Percentiles rank a stretch among this genome's conserved stretches.
Evolutionary conservation across 2,888 invertebrate species (phyloP).

Genomic region (Dolichopus griseipennis): DNA sequence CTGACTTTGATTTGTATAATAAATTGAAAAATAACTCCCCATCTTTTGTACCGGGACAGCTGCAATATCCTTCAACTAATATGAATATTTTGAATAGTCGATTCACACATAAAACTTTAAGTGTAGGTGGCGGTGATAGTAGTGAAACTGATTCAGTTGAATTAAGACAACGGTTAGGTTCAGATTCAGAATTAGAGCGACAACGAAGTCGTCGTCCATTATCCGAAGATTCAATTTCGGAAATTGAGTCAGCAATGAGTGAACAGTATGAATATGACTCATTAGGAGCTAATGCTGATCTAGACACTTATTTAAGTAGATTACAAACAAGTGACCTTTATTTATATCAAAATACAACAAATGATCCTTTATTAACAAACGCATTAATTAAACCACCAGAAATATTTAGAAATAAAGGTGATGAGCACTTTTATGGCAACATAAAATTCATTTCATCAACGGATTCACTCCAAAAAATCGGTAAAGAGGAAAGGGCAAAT

Average conservation of each 20-base stretch:
- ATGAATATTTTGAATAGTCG: background rate
- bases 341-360: slow-evolving; percentile 32
- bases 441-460: slow-evolving; percentile 41
- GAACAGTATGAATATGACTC: slow-evolving; percentile 46
- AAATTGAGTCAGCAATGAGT: slow-evolving; percentile 51
- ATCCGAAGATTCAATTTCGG: slow-evolving; percentile 63
- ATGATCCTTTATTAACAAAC: slow-evolving; percentile 28
- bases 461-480: slow-evolving; percentile 36
- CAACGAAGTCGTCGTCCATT: slow-evolving; percentile 63
- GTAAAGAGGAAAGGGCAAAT: slow-evolving; percentile 13
- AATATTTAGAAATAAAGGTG: slow-evolving; percentile 39
- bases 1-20: slow-evolving; percentile 41
- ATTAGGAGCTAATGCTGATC: slow-evolving; percentile 49
- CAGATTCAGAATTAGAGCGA: slow-evolving; percentile 49
- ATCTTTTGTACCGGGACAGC: slow-evolving; percentile 29
- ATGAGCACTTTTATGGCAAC: slow-evolving; percentile 40
- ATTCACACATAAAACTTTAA: background rate
- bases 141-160: slow-evolving; percentile 47
- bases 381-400: slow-evolving; percentile 41
- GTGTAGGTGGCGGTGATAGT: slow-evolving; percentile 29
- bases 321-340: slow-evolving; percentile 47
- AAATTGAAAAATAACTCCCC: slow-evolving; percentile 38
- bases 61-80: background rate
- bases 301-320: slow-evolving; percentile 60
- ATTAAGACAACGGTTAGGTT: slow-evolving; percentile 43